Base-by-base conservation (phyloP, 2,113 vertebrate genomes). In the Burhinus oedicnemus region DNA sequence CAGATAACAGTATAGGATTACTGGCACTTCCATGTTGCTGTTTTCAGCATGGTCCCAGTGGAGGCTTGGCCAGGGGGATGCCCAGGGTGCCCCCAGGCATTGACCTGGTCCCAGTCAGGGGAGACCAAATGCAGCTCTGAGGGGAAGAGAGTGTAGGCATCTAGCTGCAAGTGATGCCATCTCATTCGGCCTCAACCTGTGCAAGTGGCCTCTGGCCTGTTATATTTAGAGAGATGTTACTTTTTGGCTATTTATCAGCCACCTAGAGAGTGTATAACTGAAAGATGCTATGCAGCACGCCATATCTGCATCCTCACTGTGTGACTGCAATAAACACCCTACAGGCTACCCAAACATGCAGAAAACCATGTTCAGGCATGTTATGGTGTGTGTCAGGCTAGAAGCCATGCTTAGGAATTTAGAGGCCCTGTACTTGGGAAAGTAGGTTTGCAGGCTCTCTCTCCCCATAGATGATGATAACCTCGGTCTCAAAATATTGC, bases 121-220 rank as follows among this genome's bases (percentile, higher is more conserved):
- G 5, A 86, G 22, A 38, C 3, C 1, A 7, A 68, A 57, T 11
- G 18, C 8, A 57, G 8, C 27, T 45, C n/a, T 57, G 34, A 86
- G 27, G 11, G 32, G 3, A 15, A 65, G 20, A 34, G 11, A 45
- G 3, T 1, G 1, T 5, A 45, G 52, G 9, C 11, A 32, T 23
- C 13, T 44, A 29, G 6, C 23, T 83, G 26, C 32, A 71, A 3
- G 2, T 23, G 23, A 15, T 34, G 26, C 8, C 6, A n/a, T 8
- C 26, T 26, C 9, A 15, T 25, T 70, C 77, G 61, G 21, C 44
- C 27, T 72, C 26, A 62, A 44, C 34, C 16, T 18, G 9, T 22
- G 17, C 25, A 58, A 62, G 10, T 12, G 29, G 15, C 9, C 22
- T 2, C 17, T 44, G 3, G 7, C 5, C 44, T 58, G 25, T 26